These are phyloP conservation scores for Linepithema humile DNA, from an alignment of 1,140 invertebrate species.

Conservation along the genomic window DNA sequence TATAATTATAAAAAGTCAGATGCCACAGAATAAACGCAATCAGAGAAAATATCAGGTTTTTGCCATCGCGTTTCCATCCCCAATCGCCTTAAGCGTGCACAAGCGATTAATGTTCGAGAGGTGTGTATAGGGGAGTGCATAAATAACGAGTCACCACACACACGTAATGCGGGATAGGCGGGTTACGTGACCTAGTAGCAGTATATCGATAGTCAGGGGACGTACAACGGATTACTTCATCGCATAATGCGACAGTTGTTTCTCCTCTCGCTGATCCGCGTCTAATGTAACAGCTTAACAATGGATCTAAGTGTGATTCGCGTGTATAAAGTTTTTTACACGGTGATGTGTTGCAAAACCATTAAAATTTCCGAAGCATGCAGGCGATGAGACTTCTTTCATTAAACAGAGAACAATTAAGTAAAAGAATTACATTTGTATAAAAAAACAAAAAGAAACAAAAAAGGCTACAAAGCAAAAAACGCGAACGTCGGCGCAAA, in stretches of 20 bases:
- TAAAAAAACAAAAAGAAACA: too few relatives aligned
- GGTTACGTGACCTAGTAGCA: conserved; percentile 49
- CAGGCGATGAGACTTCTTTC: too few relatives aligned
- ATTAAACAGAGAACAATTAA: too few relatives aligned
- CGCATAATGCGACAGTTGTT: conserved; percentile 37
- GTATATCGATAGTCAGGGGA: conserved; percentile 44
- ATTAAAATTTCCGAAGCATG: background rate
- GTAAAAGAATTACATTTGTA: too few relatives aligned
- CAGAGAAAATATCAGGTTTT: conserved; percentile 35
- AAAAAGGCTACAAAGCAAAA: too few relatives aligned
- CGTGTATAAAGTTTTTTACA: background rate
- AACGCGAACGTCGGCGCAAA: too few relatives aligned
- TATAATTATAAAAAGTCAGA: background rate
- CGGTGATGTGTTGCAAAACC: background rate
- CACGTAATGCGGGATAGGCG: conserved; percentile 27
- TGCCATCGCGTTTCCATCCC: conserved; percentile 13
- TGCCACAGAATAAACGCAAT: conserved; percentile 11
- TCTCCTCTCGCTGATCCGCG: background rate
- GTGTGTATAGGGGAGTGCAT: conserved; percentile 41
- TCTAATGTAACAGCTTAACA: conserved; percentile 21
- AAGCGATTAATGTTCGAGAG: conserved; percentile 19
- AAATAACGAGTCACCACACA: conserved; percentile 45
- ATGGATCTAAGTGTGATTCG: background rate
- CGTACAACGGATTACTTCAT: conserved; percentile 36
- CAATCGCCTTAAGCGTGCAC: conserved; percentile 29